phyloP scores from a whole-genome alignment of 2,888 invertebrate genomes.

The Hydraecia micacea region DNA sequence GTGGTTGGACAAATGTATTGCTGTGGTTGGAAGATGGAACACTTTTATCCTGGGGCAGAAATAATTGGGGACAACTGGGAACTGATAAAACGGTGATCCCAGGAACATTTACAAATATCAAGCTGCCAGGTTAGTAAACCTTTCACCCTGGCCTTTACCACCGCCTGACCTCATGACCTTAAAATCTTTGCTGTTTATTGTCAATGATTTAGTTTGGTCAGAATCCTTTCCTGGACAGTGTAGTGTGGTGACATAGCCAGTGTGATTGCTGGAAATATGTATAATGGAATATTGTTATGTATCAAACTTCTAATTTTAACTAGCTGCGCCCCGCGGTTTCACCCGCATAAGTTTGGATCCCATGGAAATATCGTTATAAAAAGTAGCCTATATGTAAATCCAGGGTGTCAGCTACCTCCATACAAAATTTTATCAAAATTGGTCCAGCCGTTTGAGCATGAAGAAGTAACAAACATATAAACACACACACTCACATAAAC shows the following conservation, averaged over 20 bases:
- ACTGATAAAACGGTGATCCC: conserved; percentile 72
- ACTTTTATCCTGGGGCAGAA: conserved; percentile 94
- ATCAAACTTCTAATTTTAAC: no score
- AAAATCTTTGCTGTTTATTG: neutral
- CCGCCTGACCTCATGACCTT: neutral
- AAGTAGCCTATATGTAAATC: no score
- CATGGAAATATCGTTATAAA: no score
- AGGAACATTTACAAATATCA: conserved; percentile 79
- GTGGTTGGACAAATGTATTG: conserved; percentile 95
- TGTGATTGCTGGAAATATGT: neutral
- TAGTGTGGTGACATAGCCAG: neutral
- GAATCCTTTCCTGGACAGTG: neutral
- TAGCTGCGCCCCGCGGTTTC: no score
- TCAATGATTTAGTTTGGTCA: neutral
- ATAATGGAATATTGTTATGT: neutral
- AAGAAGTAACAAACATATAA: no score
- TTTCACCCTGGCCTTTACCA: neutral
- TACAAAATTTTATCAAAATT: no score
- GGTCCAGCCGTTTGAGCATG: no score
- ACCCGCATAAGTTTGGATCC: no score
- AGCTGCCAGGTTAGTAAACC: conserved; percentile 80
- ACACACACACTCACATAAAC: no score
- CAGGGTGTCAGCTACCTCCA: no score
- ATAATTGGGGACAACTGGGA: conserved; percentile 95
- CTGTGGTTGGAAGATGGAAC: conserved; percentile 91